These are phyloP conservation scores for Aphelenchoides besseyi DNA, from an alignment of 1,140 invertebrate genomes.

Conservation along the genomic window DNA sequence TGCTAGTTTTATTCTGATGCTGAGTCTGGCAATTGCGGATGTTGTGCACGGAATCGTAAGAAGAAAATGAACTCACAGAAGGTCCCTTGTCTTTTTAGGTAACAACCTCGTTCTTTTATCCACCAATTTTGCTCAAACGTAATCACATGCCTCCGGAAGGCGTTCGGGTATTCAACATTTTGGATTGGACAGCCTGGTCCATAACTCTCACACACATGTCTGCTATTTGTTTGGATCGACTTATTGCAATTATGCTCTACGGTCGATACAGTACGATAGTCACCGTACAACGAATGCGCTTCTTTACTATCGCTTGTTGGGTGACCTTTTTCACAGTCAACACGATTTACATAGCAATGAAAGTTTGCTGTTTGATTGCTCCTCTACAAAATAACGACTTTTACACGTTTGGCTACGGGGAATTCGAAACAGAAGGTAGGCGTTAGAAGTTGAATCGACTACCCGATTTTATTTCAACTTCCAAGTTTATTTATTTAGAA, in stretches of 20 bases:
- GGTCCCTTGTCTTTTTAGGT: no score
- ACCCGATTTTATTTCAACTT: not conserved
- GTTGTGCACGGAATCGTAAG: slow-evolving; percentile 60
- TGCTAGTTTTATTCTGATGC: slow-evolving; percentile 60
- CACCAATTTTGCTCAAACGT: slow-evolving; percentile 54
- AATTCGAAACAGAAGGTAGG: slow-evolving; percentile 49
- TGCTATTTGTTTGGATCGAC: slow-evolving; percentile 59
- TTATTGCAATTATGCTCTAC: slow-evolving; percentile 60
- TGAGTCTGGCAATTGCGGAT: slow-evolving; percentile 58
- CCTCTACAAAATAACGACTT: slow-evolving; percentile 49
- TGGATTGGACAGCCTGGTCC: slow-evolving; percentile 62
- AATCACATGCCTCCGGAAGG: slow-evolving; percentile 44
- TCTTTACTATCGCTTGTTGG: slow-evolving; percentile 55
- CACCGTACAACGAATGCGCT: slow-evolving; percentile 48
- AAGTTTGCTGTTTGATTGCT: slow-evolving; percentile 57
- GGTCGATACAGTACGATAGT: slow-evolving; percentile 54
- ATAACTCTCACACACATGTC: slow-evolving; percentile 62
- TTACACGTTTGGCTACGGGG: slow-evolving; percentile 61
- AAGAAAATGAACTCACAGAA: no score
- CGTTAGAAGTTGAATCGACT: slow-evolving; percentile 16
- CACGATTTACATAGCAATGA: slow-evolving; percentile 48
- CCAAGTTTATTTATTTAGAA: slow-evolving; percentile 29
- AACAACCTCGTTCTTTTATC: slow-evolving; percentile 61
- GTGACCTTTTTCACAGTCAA: slow-evolving; percentile 48
- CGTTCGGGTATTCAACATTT: slow-evolving; percentile 57